Conservation (phyloP, 2,888 invertebrate genomes). For the Minunthozetes semirufus region DNA sequence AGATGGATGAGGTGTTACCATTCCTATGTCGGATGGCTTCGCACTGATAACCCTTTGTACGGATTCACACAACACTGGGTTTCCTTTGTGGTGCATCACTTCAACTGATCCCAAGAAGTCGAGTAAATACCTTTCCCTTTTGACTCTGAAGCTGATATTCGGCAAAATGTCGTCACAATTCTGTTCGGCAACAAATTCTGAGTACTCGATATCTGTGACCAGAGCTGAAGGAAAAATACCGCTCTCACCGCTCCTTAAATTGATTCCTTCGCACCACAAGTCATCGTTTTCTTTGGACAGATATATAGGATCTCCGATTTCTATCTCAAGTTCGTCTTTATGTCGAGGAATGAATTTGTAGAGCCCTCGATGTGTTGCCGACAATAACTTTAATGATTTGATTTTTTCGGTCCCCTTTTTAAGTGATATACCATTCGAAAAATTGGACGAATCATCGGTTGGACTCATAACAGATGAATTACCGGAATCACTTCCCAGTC, state of each 20-base stretch:
- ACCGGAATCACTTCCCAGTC: conserved; percentile 8
- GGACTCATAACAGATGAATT: not conserved
- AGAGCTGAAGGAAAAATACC: conserved; percentile 97
- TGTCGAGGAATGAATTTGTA: conserved; percentile 94
- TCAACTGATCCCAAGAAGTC: conserved; percentile 95
- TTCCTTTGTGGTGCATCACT: conserved; percentile 93
- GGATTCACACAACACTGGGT: conserved; percentile 63
- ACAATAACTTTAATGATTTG: conserved; percentile 57
- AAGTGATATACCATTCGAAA: not conserved
- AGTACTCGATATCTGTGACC: conserved; percentile 92
- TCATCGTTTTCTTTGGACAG: conserved; percentile 95
- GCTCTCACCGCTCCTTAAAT: conserved; percentile 81
- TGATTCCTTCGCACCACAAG: conserved; percentile 96
- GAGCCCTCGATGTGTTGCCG: conserved; percentile 89
- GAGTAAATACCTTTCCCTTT: conserved; percentile 68
- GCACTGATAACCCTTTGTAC: conserved; percentile 51
- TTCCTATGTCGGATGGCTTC: conserved; percentile 2
- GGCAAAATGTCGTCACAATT: conserved; percentile 20
- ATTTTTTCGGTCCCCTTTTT: not conserved
- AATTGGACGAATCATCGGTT: not conserved
- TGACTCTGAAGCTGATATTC: conserved; percentile 23
- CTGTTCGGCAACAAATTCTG: conserved; percentile 63
- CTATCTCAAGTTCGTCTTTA: conserved; percentile 89
- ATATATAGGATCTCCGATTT: conserved; percentile 94
- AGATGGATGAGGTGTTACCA: conserved; percentile 63